Percentiles rank a stretch among this genome's conserved stretches.
Evolutionary conservation across 2,888 invertebrate species (phyloP).

Genomic region (Trypoxylon attenuatum): DNA sequence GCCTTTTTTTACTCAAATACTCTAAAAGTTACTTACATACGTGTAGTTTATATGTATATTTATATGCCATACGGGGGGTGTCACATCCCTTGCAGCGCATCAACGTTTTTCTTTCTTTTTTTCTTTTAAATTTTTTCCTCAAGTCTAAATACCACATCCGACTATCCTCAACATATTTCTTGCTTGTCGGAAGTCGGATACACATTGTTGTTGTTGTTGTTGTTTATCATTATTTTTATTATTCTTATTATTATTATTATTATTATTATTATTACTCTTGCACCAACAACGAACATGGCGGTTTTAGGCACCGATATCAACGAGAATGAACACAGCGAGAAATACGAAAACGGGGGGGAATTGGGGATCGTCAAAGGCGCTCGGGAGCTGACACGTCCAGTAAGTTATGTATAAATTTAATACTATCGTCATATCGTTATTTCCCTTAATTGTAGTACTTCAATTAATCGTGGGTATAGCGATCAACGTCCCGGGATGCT

Average conservation of each 20-base stretch:
- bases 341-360: slow-evolving; percentile 29
- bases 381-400: slow-evolving; percentile 67
- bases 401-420: slow-evolving; percentile 70
- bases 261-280: slow-evolving; percentile 29
- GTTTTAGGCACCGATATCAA: slow-evolving; percentile 53
- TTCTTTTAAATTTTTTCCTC: slow-evolving; percentile 13
- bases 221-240: no score
- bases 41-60: slow-evolving; percentile 66
- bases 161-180: no score
- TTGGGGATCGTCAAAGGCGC: slow-evolving; percentile 47
- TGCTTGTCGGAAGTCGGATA: slow-evolving; percentile 19
- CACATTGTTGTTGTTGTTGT: no score
- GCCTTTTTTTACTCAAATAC: slow-evolving; percentile 71
- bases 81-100: slow-evolving; percentile 61
- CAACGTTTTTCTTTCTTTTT: slow-evolving; percentile 34
- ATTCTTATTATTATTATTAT: no score
- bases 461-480: slow-evolving; percentile 60
- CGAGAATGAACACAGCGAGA: slow-evolving; percentile 46
- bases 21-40: slow-evolving; percentile 73
- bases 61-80: slow-evolving; percentile 61
- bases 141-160: neutral
- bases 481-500: slow-evolving; percentile 64
- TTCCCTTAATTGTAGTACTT: slow-evolving; percentile 59
- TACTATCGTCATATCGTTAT: slow-evolving; percentile 65
- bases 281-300: slow-evolving; percentile 36